Evolutionary conservation across 2,797 vertebrate species (phyloP).

Genomic region (Anguilla obscura): DNA sequence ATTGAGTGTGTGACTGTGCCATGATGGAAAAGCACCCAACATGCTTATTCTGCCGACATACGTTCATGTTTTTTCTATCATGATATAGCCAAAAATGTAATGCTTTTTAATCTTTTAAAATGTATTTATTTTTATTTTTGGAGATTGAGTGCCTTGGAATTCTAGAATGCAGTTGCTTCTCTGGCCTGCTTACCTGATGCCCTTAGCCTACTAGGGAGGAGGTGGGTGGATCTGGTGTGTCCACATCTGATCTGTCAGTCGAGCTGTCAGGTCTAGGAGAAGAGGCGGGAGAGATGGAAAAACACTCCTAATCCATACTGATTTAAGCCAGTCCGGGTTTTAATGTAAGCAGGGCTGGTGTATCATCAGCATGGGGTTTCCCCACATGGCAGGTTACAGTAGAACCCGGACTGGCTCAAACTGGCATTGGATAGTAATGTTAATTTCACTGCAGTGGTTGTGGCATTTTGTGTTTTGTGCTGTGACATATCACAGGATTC

Average conservation of each 20-base stretch:
- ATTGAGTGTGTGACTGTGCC: too few relatives aligned
- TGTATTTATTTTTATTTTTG: too few relatives aligned
- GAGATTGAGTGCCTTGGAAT: too few relatives aligned
- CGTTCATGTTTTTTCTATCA: too few relatives aligned
- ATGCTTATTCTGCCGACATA: too few relatives aligned
- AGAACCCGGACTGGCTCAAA: neutral
- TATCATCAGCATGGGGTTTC: neutral
- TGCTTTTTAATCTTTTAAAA: too few relatives aligned
- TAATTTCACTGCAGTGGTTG: neutral
- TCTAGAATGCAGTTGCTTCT: neutral
- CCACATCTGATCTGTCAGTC: neutral
- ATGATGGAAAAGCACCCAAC: too few relatives aligned
- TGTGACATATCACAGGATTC: neutral
- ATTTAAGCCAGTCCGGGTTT: neutral
- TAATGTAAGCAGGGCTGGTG: neutral
- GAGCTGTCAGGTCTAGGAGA: neutral
- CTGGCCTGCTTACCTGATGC: neutral
- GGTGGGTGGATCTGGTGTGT: neutral
- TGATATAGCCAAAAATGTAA: too few relatives aligned
- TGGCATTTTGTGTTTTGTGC: neutral
- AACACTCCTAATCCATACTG: neutral
- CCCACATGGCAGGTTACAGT: neutral
- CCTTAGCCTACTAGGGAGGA: neutral
- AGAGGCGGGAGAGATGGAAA: neutral
- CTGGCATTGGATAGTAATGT: neutral